phyloP scores from a whole-genome alignment of 1,140 invertebrate genomes.

The Diorhabda carinulata region DNA sequence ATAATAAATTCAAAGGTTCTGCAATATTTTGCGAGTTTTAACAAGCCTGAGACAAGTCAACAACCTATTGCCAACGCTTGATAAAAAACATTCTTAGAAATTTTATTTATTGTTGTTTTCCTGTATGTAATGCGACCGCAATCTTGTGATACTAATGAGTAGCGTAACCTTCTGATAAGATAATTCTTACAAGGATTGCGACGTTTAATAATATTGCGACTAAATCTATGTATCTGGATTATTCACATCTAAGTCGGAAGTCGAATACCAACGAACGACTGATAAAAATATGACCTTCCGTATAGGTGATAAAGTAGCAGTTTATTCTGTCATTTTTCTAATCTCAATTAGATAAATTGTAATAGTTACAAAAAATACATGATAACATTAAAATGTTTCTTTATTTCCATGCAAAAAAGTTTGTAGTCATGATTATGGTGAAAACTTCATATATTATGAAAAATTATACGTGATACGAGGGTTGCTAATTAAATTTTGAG shows the following conservation, averaged over 20 bases:
- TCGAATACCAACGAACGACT: background rate
- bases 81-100: slow-evolving; percentile 1
- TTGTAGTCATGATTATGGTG: too few relatives aligned
- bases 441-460: too few relatives aligned
- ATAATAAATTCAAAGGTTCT: background rate
- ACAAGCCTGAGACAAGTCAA: background rate
- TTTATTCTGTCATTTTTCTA: too few relatives aligned
- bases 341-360: too few relatives aligned
- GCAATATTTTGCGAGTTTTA: background rate
- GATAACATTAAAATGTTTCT: too few relatives aligned
- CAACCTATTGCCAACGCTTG: background rate
- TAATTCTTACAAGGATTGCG: background rate
- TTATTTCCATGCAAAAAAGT: too few relatives aligned
- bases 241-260: background rate
- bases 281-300: too few relatives aligned
- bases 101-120: slow-evolving; percentile 3
- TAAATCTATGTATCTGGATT: background rate
- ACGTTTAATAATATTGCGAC: background rate
- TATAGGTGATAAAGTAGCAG: too few relatives aligned
- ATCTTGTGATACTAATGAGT: slow-evolving; percentile 2
- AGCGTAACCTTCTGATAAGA: background rate
- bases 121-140: slow-evolving; percentile 1
- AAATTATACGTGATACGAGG: too few relatives aligned
- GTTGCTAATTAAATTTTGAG: too few relatives aligned
- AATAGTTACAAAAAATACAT: too few relatives aligned